Conservation (phyloP, 2,888 invertebrate genomes). For the Salticus scenicus region DNA sequence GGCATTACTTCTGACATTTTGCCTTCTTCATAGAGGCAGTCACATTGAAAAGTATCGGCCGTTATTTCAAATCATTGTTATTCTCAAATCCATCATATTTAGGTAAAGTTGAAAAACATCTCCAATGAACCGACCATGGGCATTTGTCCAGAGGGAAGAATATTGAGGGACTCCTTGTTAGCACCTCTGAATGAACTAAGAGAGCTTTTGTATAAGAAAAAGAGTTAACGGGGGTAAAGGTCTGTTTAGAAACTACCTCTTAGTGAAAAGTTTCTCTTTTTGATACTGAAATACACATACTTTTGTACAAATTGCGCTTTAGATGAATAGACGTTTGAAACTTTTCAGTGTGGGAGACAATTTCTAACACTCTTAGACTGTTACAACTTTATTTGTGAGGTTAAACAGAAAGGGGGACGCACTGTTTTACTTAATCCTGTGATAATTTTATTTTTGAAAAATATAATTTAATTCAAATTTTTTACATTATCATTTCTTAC, state of each 20-base stretch:
- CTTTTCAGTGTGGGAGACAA: no score
- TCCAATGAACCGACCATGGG: conserved; percentile 27
- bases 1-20: conserved; percentile 3
- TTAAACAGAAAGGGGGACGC: no score
- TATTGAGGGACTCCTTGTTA: conserved; percentile 39
- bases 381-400: no score
- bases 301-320: background rate
- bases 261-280: background rate
- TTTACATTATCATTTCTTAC: no score
- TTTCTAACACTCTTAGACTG: no score
- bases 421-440: no score
- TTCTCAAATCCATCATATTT: conserved; percentile 40
- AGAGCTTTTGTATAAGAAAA: background rate
- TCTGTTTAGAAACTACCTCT: background rate
- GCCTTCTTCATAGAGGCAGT: conserved; percentile 13
- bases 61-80: conserved; percentile 38
- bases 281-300: background rate
- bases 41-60: conserved; percentile 37
- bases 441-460: no score
- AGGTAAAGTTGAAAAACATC: conserved; percentile 26
- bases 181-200: background rate
- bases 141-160: conserved; percentile 53
- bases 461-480: no score
- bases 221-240: background rate
- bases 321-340: background rate